Evolutionary conservation across 2,113 vertebrate species (phyloP).

Genomic region (Eidolon helvum): DNA sequence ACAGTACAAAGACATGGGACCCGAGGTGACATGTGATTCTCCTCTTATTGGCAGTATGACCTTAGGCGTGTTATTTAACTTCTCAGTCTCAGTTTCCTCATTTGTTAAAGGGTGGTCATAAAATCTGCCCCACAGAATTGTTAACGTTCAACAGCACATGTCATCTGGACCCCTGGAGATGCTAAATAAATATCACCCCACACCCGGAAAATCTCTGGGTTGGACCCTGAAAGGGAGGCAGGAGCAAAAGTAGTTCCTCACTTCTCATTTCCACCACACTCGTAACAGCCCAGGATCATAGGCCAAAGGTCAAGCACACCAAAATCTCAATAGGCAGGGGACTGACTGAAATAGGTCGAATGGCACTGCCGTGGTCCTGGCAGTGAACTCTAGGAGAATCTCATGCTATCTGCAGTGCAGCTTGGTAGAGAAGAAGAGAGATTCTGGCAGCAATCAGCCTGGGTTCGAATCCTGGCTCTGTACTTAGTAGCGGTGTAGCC

Average conservation of each 20-base stretch:
- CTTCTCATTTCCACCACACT: not conserved
- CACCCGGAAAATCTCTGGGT: not conserved
- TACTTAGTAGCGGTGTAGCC: not conserved
- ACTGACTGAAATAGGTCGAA: not conserved
- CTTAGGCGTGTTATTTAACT: not conserved
- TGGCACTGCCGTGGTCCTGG: not conserved
- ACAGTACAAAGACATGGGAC: accelerated
- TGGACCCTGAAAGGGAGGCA: not conserved
- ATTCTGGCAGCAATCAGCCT: not conserved
- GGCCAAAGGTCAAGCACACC: not conserved
- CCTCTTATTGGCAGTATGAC: not conserved
- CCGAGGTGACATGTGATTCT: accelerated
- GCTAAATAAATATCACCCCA: not conserved
- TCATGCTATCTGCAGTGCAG: not conserved
- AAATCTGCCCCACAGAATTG: not conserved
- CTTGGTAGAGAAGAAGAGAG: not conserved
- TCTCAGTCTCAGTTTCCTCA: not conserved
- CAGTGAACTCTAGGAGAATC: not conserved
- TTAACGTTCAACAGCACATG: not conserved
- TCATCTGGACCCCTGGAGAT: not conserved
- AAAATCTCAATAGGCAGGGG: not conserved
- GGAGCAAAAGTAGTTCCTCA: not conserved
- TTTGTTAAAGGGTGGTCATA: not conserved
- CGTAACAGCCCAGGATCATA: not conserved
- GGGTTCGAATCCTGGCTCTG: not conserved